These are phyloP conservation scores for Coccyzus lansbergi DNA, from an alignment of 2,797 vertebrate species.

Conservation along the genomic window DNA sequence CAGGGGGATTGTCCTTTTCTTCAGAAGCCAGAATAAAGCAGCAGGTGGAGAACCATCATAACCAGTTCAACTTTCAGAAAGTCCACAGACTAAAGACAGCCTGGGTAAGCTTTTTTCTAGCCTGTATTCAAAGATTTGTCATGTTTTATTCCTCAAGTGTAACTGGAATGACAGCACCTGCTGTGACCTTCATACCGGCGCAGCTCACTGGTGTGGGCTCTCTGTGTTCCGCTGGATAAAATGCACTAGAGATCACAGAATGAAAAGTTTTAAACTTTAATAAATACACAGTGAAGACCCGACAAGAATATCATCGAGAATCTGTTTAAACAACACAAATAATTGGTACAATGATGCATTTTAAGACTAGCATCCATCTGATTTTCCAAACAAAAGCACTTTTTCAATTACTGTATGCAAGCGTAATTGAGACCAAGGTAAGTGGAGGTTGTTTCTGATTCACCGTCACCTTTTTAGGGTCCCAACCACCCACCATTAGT, in stretches of 20 bases:
- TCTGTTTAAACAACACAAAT: not conserved
- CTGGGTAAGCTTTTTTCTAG: not conserved
- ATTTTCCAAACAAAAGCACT: not conserved
- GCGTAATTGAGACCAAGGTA: not conserved
- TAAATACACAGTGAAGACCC: not conserved
- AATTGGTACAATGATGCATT: not conserved
- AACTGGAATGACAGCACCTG: not conserved
- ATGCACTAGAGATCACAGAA: not conserved
- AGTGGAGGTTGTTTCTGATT: not conserved
- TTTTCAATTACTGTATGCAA: not conserved
- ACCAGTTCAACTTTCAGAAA: not conserved
- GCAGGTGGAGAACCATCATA: not conserved
- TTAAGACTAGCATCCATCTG: not conserved
- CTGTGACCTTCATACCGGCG: not conserved
- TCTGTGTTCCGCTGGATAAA: not conserved
- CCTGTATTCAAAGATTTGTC: not conserved
- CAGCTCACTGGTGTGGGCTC: not conserved
- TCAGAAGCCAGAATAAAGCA: not conserved
- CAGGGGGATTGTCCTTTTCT: not conserved
- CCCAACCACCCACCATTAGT: not conserved
- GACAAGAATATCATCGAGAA: not conserved
- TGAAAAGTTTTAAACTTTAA: not conserved
- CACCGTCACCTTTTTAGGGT: not conserved
- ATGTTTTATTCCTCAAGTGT: not conserved
- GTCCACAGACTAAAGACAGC: not conserved